Conservation (phyloP, 2,113 vertebrate species). For the Platysternon megacephalum region DNA sequence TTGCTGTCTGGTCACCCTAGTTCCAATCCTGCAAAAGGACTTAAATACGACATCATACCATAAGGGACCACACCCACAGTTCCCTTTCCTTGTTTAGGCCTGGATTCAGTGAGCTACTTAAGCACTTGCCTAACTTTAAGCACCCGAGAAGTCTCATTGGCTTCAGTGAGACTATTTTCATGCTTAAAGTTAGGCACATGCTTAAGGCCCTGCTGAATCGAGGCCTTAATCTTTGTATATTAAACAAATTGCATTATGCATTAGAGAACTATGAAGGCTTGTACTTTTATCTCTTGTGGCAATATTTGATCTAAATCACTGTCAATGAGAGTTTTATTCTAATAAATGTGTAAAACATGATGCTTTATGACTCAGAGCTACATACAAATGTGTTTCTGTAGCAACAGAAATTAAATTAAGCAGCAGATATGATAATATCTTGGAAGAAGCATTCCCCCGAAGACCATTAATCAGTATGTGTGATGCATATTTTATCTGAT, state of each 20-base stretch:
- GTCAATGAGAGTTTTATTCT: neutral
- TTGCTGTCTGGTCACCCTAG: no score
- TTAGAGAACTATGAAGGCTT: neutral
- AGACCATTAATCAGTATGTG: neutral
- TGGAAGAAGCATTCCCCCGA: neutral
- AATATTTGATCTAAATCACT: conserved; percentile 12
- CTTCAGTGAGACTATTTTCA: neutral
- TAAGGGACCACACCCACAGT: neutral
- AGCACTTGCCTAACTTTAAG: neutral
- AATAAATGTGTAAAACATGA: neutral
- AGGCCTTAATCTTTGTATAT: neutral
- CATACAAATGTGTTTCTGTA: conserved; percentile 20
- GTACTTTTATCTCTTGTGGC: neutral
- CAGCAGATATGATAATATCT: neutral
- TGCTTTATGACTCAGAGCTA: neutral
- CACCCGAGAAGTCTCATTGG: neutral
- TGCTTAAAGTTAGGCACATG: neutral
- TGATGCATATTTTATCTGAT: neutral
- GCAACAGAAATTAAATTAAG: conserved; percentile 18
- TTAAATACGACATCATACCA: neutral
- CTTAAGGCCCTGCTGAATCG: neutral
- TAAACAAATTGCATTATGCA: neutral
- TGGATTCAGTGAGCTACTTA: neutral
- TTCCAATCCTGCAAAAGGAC: neutral
- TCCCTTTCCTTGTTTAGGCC: neutral